Conservation (phyloP, 2,797 vertebrate genomes). For the Ateles fusciceps region DNA sequence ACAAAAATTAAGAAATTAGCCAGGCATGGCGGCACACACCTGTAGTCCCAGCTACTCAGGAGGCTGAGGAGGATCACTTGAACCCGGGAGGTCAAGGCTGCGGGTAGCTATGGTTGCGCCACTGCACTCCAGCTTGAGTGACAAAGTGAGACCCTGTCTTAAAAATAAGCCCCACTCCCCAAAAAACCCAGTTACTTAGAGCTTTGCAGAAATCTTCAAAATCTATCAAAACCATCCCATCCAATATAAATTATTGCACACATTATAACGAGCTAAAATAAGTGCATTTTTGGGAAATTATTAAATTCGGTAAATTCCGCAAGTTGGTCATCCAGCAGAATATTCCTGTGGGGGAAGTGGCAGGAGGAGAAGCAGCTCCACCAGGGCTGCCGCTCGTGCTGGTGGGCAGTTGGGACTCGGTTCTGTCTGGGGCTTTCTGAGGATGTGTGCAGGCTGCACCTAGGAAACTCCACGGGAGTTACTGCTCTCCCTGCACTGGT, state of each 20-base stretch:
- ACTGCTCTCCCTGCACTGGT: neutral
- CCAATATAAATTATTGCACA: neutral
- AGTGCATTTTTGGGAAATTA: neutral
- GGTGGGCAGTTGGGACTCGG: accelerated
- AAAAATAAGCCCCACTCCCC: neutral
- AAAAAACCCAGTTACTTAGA: neutral
- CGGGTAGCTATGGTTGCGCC: neutral
- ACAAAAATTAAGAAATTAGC: neutral
- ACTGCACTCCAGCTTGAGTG: neutral
- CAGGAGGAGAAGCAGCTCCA: accelerated
- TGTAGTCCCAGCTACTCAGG: neutral
- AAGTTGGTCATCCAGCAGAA: neutral
- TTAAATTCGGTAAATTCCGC: neutral
- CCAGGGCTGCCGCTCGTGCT: neutral
- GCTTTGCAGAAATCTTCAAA: neutral
- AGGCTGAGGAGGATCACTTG: neutral
- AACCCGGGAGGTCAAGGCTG: neutral
- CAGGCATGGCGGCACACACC: neutral
- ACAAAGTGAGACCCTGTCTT: neutral
- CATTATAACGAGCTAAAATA: neutral
- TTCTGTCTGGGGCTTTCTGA: neutral
- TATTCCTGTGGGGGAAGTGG: neutral
- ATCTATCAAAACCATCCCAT: neutral
- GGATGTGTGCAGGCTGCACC: neutral
- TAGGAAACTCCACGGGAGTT: neutral